Evolutionary conservation across 92 coral and sea anemone species (phyloP), one percentile per base, ranked within the genome.

Genomic region (Metridium senile): DNA sequence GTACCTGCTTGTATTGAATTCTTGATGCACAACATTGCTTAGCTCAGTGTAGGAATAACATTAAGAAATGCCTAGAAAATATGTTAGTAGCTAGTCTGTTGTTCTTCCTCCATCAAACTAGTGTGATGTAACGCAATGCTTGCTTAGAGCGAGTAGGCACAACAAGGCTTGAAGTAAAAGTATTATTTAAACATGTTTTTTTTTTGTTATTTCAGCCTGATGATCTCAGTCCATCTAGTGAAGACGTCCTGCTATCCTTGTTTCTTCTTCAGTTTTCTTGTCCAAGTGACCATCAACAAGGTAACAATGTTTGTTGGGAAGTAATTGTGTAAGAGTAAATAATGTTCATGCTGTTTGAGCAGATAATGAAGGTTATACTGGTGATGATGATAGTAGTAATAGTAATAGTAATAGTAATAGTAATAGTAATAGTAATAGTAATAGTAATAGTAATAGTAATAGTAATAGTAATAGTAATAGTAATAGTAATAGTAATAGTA

Each of bases 211-310:
- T 68, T 51, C 80, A 86, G 90, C 63, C 80, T 34, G 78, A 26
- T 77, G 78, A 82, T 31, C 47, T 87, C 16, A 74, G 77, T 21
- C 62, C 77, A 0, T 52, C 62, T 1, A 77, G 56, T 51, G 80
- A 83, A 51, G 92, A 88, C 52, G 72, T 88, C 52, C 85, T 88
- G 10, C 74, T 88, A 2, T 75, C 85, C 9, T 65, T 88, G 28
- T 88, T 83, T 54, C 68, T 82, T 34, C 51, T 82, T 16, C 88
- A 78, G 69, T 69, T 78, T 64, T 29, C 62, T 30, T 43, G 64
- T 0, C 72, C 81, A 20, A 52, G 17, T 35, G 20, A 22, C 2
- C 31, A 30, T 26, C 43, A 74, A 27, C 54, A 59, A 74, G 79
- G 79, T 74, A 30, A n/a, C n/a, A n/a, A n/a, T n/a, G n/a, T n/a